These are phyloP conservation scores for Oreohelix idahoensis DNA, from an alignment of 1,140 invertebrate species.

Conservation along the genomic window DNA sequence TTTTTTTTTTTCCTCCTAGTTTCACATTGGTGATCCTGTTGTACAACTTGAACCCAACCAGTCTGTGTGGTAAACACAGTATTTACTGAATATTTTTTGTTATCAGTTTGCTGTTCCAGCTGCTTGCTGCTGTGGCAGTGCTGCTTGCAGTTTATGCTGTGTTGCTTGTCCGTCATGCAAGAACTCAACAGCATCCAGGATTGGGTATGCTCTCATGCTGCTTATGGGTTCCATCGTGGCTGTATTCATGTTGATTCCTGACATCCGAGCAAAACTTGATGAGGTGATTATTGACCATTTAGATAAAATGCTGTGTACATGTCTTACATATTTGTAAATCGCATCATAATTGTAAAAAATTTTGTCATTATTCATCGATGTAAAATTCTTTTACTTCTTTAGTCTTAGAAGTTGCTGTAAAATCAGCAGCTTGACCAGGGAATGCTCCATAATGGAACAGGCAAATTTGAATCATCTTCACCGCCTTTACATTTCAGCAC, in stretches of 20 bases:
- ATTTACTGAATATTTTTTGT: background rate
- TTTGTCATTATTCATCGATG: too few species aligned
- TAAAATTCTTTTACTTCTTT: too few species aligned
- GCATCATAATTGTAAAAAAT: too few species aligned
- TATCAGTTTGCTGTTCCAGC: constrained; percentile 75
- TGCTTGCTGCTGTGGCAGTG: constrained; percentile 96
- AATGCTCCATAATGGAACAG: too few species aligned
- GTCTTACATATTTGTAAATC: too few species aligned
- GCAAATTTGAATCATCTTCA: too few species aligned
- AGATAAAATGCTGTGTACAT: too few species aligned
- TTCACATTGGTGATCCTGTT: too few species aligned
- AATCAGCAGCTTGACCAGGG: too few species aligned
- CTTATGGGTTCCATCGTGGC: constrained; percentile 90
- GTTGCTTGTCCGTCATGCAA: constrained; percentile 95
- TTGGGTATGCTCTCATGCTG: constrained; percentile 97
- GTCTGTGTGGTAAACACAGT: background rate
- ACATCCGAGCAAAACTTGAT: constrained; percentile 86
- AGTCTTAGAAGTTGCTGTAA: background rate
- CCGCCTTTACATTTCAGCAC: too few species aligned
- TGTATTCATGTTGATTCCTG: constrained; percentile 92
- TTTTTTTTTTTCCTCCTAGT: too few species aligned
- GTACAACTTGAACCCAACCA: too few species aligned
- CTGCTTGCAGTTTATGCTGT: constrained; percentile 97
- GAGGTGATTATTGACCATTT: constrained; percentile 77
- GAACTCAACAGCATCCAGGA: constrained; percentile 95